Evolutionary conservation across 1,140 invertebrate genomes (phyloP), one percentile per base, ranked within the genome.

Genomic region (Drosophila sp.): DNA sequence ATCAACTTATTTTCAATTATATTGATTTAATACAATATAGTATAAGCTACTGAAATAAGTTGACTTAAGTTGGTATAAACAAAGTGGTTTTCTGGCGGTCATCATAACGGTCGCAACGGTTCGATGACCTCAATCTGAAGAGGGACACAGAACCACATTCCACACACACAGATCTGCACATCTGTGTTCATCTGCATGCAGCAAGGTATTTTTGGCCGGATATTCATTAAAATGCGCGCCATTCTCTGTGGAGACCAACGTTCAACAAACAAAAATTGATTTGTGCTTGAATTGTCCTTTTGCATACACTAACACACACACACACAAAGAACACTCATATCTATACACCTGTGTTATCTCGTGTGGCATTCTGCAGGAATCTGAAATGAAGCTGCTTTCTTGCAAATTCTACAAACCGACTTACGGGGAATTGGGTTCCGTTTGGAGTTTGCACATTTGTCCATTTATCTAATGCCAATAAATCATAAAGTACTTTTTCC

Each of bases 231-330:
- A 78, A 77, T 77, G 56, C 72, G 61, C 54, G 18, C n/a, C 13
- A 27, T 57, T 41, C 50, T 51, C 18, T 14, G 21, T 27, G 0
- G 8, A 11, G 16, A 32, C 43, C 34, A 45, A 25, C 25, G 21
- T 27, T 27, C 43, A 27, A 45, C 46, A 50, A 61, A 36, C n/a
- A 41, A 38, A 46, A 80, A 78, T 78, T 87, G 74, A 86, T 87
- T 81, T 86, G 78, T 87, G 59, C 48, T 34, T 63, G 78, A 84
- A 84, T 84, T 80, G 81, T 78, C 81, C 75, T 74, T 78, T 57
- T 74, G 32, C 77, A 63, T 36, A 43, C 36, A 38, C n/a, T 40
- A 29, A 7, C 0, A 5, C 36, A 13, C 53, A 75, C 32, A 65
- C 45, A 36, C 36, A 58, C 56, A 61, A 51, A 61, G 16, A 45